Percentiles rank a stretch among this genome's conserved stretches.
Conservation (phyloP, 2,797 vertebrate genomes). For the Rhinogobio ventralis region DNA sequence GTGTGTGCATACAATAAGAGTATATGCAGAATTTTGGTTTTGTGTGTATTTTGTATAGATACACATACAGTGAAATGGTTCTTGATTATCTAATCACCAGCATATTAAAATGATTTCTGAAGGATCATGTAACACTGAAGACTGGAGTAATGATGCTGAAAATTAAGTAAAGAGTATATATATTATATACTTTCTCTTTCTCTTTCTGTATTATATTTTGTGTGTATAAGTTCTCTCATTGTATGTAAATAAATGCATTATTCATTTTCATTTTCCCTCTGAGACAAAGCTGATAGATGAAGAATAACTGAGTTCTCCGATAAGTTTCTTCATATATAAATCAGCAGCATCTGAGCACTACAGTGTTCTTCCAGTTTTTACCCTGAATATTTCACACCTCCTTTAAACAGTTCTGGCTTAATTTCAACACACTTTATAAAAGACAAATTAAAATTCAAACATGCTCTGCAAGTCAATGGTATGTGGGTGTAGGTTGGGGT, state of each 20-base stretch:
- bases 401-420: slow-evolving; percentile 18
- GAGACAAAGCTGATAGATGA: background rate
- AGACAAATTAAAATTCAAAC: background rate
- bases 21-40: too few species aligned
- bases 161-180: background rate
- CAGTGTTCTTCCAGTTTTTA: background rate
- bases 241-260: background rate
- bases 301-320: background rate
- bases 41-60: too few species aligned
- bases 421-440: slow-evolving; percentile 19
- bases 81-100: background rate
- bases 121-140: background rate
- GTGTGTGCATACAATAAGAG: too few species aligned
- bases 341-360: background rate
- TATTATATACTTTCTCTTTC: background rate
- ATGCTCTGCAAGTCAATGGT: slow-evolving; percentile 19
- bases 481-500: slow-evolving; percentile 38
- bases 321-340: background rate
- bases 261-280: background rate
- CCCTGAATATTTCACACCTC: background rate
- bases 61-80: background rate
- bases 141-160: background rate
- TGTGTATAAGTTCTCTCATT: background rate
- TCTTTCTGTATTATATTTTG: background rate
- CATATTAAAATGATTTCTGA: background rate